These are phyloP conservation scores for Napeogenes sylphis DNA, from an alignment of 2,888 invertebrate species.

Conservation along the genomic window DNA sequence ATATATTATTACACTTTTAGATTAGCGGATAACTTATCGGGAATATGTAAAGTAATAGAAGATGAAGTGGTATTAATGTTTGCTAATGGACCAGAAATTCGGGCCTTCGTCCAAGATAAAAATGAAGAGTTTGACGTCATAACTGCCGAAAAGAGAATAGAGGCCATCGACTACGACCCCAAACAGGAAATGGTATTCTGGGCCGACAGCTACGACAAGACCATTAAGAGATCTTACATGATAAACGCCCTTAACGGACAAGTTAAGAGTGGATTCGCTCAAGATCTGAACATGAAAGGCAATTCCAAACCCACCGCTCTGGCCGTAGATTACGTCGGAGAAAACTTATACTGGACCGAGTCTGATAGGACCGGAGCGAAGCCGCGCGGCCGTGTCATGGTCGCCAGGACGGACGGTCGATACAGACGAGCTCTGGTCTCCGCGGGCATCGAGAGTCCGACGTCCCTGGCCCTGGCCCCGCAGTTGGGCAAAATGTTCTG, in stretches of 20 bases:
- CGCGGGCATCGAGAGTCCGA: constrained; percentile 89
- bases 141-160: constrained; percentile 90
- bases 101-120: constrained; percentile 82
- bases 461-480: constrained; percentile 92
- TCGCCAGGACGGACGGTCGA: constrained; percentile 92
- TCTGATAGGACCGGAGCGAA: constrained; percentile 85
- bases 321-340: constrained; percentile 95
- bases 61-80: constrained; percentile 83
- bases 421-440: constrained; percentile 89
- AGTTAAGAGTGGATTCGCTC: constrained; percentile 89
- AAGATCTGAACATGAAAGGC: constrained; percentile 90
- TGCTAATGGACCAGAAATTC: constrained; percentile 91
- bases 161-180: constrained; percentile 94
- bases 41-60: constrained; percentile 86
- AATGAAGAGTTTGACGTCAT: constrained; percentile 87
- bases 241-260: constrained; percentile 86
- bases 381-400: constrained; percentile 89
- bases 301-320: constrained; percentile 91
- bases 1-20: constrained; percentile 38
- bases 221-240: constrained; percentile 94
- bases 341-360: constrained; percentile 97
- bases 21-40: constrained; percentile 85
- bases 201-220: constrained; percentile 94
- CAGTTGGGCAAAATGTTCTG: constrained; percentile 92
- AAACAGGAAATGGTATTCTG: constrained; percentile 92